Base-by-base conservation (phyloP, 2,888 invertebrate species). In the Pimpla rufipes region DNA sequence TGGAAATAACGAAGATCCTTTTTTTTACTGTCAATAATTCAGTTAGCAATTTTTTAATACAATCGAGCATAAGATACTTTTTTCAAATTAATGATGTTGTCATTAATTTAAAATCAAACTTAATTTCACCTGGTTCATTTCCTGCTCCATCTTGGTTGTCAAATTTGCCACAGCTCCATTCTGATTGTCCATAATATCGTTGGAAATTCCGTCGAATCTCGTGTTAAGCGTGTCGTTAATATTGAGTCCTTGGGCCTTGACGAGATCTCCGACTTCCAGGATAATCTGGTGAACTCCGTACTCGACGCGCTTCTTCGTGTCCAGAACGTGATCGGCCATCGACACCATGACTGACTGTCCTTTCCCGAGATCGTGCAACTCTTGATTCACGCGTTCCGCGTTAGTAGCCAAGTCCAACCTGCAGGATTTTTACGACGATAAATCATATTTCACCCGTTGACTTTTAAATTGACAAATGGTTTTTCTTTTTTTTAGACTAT, bases 211-310 rank as follows among this genome's bases (percentile, higher is more conserved):
- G 88, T 96, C 96, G 88, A 98, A 96, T 87, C 96, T 95, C 68
- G 95, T 94, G 88, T 95, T 95, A 4, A 98, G 93, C 3, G 96
- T 96, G 35, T 94, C 94, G 89, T 96, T 96, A 52, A 97, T 94
- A 55, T 95, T 95, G 73, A 94, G 94, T 16, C 96, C 94, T 90
- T 96, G 96, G 10, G 94, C 93, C 88, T 95, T 95, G 47, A 97
- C 94, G 45, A 97, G 93, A 79, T 96, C 96, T 4, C 96, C 95
- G 66, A 98, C 94, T 91, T 97, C 97, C 67, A 96, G 93, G 45
- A 97, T 93, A 83, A 98, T 97, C 92, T 97, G 97, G 89, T 97
- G 96, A 0, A 97, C 96, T 6, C 97, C 97, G 89, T 97, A 97
- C 90, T 98, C 98, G 13, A 98, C 95, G 57, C 97, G 95, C 73